Conservation (phyloP, 2,797 vertebrate species). For the Labroides dimidiatus region DNA sequence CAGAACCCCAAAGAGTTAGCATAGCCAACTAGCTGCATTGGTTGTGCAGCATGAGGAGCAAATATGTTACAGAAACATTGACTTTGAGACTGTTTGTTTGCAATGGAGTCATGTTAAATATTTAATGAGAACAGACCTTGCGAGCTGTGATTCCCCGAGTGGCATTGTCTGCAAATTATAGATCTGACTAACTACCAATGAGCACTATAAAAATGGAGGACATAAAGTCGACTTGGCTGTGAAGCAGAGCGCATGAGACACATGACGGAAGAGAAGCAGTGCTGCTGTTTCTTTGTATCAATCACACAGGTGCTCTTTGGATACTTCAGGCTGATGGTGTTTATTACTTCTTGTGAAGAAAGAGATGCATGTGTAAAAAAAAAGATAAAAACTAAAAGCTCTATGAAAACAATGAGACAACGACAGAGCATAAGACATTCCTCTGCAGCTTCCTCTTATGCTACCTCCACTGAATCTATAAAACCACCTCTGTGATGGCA, state of each 20-base stretch:
- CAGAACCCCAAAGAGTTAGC: conserved; percentile 5
- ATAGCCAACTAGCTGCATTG: conserved; percentile 13
- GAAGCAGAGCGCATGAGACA: conserved; percentile 23
- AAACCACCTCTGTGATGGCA: conserved; percentile 52
- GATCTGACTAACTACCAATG: conserved; percentile 11
- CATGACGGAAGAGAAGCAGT: too few species aligned
- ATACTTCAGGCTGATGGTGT: too few species aligned
- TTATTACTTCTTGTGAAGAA: too few species aligned
- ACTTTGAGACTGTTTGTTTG: conserved; percentile 29
- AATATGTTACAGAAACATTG: conserved; percentile 16
- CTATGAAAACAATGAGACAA: not conserved
- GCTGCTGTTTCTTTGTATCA: too few species aligned
- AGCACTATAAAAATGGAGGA: not conserved
- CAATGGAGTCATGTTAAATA: conserved; percentile 14
- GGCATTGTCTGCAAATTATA: conserved; percentile 30
- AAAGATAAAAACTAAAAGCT: not conserved
- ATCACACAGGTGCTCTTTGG: too few species aligned
- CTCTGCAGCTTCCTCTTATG: conserved; percentile 27
- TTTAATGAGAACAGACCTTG: conserved; percentile 1
- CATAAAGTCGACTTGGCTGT: conserved; percentile 7
- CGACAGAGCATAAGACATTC: conserved; percentile 27
- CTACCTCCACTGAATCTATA: conserved; percentile 36
- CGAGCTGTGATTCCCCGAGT: conserved; percentile 8
- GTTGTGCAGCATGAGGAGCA: not conserved
- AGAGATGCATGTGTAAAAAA: too few species aligned